Conservation (phyloP, 2,113 vertebrate genomes). For the Ageneiosus marmoratus region DNA sequence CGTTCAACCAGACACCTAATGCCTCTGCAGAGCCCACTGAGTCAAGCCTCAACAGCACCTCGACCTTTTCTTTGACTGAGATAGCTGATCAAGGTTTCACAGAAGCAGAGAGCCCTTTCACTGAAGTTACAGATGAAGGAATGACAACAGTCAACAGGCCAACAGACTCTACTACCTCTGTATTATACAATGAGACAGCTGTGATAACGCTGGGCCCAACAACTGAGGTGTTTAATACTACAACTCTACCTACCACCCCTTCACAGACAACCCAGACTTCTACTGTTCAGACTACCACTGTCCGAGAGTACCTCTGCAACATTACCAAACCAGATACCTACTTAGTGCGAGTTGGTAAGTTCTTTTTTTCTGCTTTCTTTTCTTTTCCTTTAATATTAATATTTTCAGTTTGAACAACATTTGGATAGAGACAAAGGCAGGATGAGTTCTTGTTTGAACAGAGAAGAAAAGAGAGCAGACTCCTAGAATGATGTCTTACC, state of each 20-base stretch:
- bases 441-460: not conserved
- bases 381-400: not conserved
- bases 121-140: conserved; percentile 44
- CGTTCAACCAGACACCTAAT: conserved; percentile 51
- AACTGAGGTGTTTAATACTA: conserved; percentile 48
- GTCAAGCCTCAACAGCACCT: conserved; percentile 32
- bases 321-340: conserved; percentile 77
- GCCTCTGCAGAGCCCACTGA: conserved; percentile 40
- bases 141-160: conserved; percentile 54
- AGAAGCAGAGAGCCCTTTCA: conserved; percentile 56
- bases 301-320: conserved; percentile 81
- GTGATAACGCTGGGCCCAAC: conserved; percentile 51
- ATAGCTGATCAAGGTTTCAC: conserved; percentile 63
- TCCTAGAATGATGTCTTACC: not conserved
- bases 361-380: not conserved
- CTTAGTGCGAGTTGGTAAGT: conserved; percentile 83
- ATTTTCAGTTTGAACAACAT: not conserved
- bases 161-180: conserved; percentile 41
- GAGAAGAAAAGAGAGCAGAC: not conserved
- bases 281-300: conserved; percentile 66
- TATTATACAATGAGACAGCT: conserved; percentile 50
- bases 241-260: conserved; percentile 29
- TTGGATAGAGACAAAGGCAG: not conserved
- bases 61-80: conserved; percentile 40
- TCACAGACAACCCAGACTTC: conserved; percentile 54